phyloP scores from a whole-genome alignment of 2,888 invertebrate species.

The Eupeodes luniger region DNA sequence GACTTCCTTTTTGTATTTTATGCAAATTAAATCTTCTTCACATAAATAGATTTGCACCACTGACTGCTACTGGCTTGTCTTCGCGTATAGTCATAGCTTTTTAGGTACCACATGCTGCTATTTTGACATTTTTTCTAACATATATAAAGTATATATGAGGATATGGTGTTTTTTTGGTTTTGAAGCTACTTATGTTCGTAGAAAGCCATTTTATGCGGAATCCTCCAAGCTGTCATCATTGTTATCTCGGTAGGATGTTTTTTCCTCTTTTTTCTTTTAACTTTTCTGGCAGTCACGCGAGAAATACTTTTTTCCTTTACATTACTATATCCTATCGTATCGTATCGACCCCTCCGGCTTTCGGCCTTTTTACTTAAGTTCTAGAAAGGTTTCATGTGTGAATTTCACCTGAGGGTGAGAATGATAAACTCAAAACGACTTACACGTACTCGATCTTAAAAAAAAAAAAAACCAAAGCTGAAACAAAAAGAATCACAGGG shows the following conservation, averaged over 20 bases:
- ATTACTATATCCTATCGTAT: not conserved
- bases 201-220: conserved; percentile 58
- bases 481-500: not conserved
- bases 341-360: not conserved
- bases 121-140: not conserved
- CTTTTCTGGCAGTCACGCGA: conserved; percentile 25
- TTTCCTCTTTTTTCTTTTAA: conserved; percentile 17
- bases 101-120: conserved; percentile 11
- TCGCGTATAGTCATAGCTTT: conserved; percentile 31
- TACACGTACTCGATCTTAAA: conserved; percentile 10
- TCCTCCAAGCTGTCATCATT: conserved; percentile 56
- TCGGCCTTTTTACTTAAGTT: not conserved
- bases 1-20: conserved; percentile 58
- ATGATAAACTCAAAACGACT: conserved; percentile 1
- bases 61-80: conserved; percentile 26
- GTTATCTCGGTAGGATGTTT: conserved; percentile 35
- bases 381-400: conserved; percentile 1
- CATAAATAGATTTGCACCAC: conserved; percentile 64
- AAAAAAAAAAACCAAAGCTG: not conserved
- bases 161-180: not conserved
- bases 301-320: conserved; percentile 4
- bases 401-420: conserved; percentile 37
- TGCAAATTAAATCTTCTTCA: conserved; percentile 71
- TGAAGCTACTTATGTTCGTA: conserved; percentile 26
- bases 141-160: not conserved